Conservation (phyloP, 1,140 invertebrate species). For the Periplaneta americana region DNA sequence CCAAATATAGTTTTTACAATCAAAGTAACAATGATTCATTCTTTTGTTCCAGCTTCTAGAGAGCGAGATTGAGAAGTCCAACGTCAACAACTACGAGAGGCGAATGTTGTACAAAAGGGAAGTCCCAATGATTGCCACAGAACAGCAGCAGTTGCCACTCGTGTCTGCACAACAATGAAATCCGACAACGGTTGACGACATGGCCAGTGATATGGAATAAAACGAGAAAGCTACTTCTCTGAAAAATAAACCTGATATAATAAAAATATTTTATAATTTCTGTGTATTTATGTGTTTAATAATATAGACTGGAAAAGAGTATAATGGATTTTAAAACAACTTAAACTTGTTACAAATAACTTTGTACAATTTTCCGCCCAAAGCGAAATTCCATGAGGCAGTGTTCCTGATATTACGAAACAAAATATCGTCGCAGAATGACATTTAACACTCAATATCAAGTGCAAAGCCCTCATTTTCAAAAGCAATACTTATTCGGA, state of each 20-base stretch:
- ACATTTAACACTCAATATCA: too few relatives aligned
- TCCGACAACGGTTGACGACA: neutral
- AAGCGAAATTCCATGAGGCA: too few relatives aligned
- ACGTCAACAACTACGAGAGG: conserved; percentile 29
- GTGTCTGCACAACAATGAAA: neutral
- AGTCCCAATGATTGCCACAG: conserved; percentile 12
- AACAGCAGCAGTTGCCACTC: neutral
- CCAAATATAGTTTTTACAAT: too few relatives aligned
- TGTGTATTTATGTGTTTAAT: neutral
- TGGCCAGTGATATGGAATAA: neutral
- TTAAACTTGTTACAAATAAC: too few relatives aligned
- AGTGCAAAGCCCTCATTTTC: too few relatives aligned
- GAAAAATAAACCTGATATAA: neutral
- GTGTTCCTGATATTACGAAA: too few relatives aligned
- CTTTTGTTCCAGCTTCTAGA: conserved; percentile 30
- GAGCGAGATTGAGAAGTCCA: conserved; percentile 28
- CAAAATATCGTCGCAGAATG: too few relatives aligned
- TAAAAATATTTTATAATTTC: neutral
- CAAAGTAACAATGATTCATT: neutral
- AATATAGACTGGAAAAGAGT: neutral
- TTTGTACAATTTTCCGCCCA: too few relatives aligned
- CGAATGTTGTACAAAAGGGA: conserved; percentile 36
- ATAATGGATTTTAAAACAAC: too few relatives aligned
- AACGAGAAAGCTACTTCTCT: neutral
- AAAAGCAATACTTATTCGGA: too few relatives aligned